Evolutionary conservation across 2,113 vertebrate genomes (phyloP).

Genomic region (Hippolais icterina): DNA sequence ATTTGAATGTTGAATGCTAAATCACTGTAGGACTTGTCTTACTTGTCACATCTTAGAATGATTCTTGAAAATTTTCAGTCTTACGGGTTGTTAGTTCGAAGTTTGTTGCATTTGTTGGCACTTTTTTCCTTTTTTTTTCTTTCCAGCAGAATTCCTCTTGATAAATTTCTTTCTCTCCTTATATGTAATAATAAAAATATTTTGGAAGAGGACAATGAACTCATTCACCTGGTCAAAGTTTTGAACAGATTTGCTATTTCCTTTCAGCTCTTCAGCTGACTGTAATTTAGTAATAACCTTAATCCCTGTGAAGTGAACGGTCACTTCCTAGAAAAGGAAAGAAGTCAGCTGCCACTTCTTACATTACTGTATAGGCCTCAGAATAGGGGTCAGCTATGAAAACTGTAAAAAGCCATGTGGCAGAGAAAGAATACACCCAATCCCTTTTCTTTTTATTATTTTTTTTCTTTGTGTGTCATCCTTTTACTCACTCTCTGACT

Average conservation of each 20-base stretch:
- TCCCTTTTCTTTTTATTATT: not conserved
- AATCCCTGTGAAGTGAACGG: not conserved
- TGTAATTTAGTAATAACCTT: not conserved
- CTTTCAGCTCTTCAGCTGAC: not conserved
- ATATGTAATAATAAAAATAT: not conserved
- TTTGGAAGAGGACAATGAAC: not conserved
- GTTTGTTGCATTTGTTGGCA: rapidly evolving
- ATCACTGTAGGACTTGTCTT: not conserved
- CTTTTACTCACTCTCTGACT: not conserved
- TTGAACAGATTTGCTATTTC: not conserved
- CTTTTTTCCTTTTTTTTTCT: not conserved
- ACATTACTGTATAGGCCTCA: not conserved
- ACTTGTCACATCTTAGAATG: not conserved
- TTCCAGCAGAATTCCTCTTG: not conserved
- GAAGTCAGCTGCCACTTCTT: not conserved
- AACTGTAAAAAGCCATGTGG: not conserved
- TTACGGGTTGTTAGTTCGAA: not conserved
- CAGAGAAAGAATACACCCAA: not conserved
- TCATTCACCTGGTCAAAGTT: not conserved
- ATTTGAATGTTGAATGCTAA: not conserved
- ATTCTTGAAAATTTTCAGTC: not conserved
- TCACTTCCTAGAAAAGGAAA: not conserved
- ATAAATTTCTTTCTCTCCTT: not conserved
- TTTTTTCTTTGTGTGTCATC: not conserved
- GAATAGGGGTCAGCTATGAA: not conserved